Base-by-base conservation (phyloP, 2,888 invertebrate genomes). In the Xylocampa areola region DNA sequence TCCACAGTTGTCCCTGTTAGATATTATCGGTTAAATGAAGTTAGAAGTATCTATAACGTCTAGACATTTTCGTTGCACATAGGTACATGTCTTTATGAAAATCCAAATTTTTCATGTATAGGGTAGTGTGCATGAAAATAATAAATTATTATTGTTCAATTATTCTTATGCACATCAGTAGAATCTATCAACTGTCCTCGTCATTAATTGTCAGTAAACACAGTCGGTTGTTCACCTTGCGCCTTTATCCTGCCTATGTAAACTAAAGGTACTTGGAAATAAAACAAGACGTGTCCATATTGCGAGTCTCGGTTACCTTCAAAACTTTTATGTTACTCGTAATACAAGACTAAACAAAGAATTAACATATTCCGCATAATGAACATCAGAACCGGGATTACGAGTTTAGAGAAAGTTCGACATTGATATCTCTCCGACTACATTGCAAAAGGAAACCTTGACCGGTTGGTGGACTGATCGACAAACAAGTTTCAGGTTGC, bases 371-470 rank as follows among this genome's bases (percentile, higher is more conserved):
- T 57, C 48, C 47, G 58, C 49, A 66, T 51, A 55, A 67, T 60
- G 27, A 70, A 60, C 39, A 65, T 21, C 16, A 64, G 50, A 72
- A 62, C 62, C 52, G 59, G 68, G 64, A 53, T 68, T 60, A 76
- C 54, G 17, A 50, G 64, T 50, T 62, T 60, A 54, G 77, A 73
- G 74, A 75, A 75, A 75, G 74, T 75, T 73, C 32, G 69, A 67
- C 49, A 68, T 74, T 59, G 63, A 73, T 74, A 62, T 52, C 55
- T 68, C 52, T 60, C 54, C 25, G 51, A 48, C 62, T 55, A 59
- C 49, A 63, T 63, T 66, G 73, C 73, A 57, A 73, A 73, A 60
- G 53, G 59, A 76, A 76, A 75, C 74, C 77, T 73, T 75, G 77
- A 76, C 77, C 65, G 70, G 74, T 70, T 68, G 55, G 53, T 54